Evolutionary conservation across 2,888 invertebrate genomes (phyloP).

Genomic region (Andrena camellia): DNA sequence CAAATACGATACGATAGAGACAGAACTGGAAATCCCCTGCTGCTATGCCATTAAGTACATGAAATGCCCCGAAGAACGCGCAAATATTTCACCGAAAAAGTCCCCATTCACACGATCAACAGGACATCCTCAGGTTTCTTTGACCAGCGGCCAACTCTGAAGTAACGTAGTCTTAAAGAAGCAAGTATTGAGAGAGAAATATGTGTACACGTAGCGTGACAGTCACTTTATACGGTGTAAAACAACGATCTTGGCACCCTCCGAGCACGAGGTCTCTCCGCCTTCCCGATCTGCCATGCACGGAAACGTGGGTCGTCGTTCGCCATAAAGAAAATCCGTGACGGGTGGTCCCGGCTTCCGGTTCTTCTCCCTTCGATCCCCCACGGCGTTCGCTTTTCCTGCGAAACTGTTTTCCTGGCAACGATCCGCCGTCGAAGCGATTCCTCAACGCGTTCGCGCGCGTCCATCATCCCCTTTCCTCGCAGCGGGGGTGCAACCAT

Average conservation of each 20-base stretch:
- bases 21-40: too few relatives aligned
- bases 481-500: conserved; percentile 52
- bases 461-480: conserved; percentile 65
- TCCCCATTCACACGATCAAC: background rate
- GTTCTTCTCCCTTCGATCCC: conserved; percentile 60
- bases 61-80: background rate
- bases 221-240: conserved; percentile 56
- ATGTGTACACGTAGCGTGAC: conserved; percentile 55
- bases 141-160: conserved; percentile 38
- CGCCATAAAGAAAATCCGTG: conserved; percentile 75
- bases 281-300: conserved; percentile 59
- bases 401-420: conserved; percentile 66
- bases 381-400: conserved; percentile 49
- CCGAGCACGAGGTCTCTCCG: conserved; percentile 34
- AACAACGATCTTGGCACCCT: conserved; percentile 65
- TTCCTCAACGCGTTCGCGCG: conserved; percentile 52
- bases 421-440: conserved; percentile 50
- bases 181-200: conserved; percentile 27
- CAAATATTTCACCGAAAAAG: conserved; percentile 1
- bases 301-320: conserved; percentile 66
- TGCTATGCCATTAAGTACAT: too few relatives aligned
- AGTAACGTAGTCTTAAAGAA: background rate
- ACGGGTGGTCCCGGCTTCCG: conserved; percentile 72
- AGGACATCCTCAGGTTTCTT: conserved; percentile 2
- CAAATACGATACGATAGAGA: too few relatives aligned